Evolutionary conservation across 2,888 invertebrate genomes (phyloP).

Genomic region (Yponomeuta evonymella): DNA sequence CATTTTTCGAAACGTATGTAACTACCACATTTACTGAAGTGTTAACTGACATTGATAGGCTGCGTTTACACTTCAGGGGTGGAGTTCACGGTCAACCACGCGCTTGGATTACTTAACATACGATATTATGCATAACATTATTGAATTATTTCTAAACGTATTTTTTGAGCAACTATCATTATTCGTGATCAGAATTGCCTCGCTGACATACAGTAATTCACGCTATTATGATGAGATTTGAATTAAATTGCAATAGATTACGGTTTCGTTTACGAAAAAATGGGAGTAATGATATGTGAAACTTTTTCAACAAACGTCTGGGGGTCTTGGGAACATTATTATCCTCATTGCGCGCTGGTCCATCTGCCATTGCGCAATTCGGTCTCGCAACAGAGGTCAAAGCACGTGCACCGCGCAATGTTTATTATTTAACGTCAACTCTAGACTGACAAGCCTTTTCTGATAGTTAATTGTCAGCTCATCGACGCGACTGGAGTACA

Average conservation of each 20-base stretch:
- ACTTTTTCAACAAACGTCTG: not conserved
- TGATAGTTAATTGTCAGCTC: constrained; percentile 29
- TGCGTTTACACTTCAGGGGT: not conserved
- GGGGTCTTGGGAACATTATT: not conserved
- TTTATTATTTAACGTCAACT: constrained; percentile 33
- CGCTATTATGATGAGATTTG: not conserved
- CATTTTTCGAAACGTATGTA: too few species aligned
- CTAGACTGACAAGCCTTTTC: constrained; percentile 33
- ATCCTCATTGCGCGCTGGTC: not conserved
- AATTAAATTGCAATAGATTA: not conserved
- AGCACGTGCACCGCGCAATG: constrained; percentile 44
- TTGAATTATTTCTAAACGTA: too few species aligned
- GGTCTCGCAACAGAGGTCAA: constrained; percentile 43
- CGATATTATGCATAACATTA: not conserved
- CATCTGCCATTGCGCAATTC: constrained; percentile 14
- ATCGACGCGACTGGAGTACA: constrained; percentile 24
- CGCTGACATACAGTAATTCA: not conserved
- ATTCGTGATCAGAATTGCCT: not conserved
- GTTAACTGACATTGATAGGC: too few species aligned
- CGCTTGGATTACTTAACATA: constrained; percentile 11
- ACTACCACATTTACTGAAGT: too few species aligned
- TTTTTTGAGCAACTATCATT: not conserved
- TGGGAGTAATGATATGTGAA: not conserved
- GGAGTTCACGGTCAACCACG: constrained; percentile 13
- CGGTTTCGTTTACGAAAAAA: not conserved